Base-by-base conservation (phyloP, 1,140 invertebrate species). In the Melitaea cinxia region DNA sequence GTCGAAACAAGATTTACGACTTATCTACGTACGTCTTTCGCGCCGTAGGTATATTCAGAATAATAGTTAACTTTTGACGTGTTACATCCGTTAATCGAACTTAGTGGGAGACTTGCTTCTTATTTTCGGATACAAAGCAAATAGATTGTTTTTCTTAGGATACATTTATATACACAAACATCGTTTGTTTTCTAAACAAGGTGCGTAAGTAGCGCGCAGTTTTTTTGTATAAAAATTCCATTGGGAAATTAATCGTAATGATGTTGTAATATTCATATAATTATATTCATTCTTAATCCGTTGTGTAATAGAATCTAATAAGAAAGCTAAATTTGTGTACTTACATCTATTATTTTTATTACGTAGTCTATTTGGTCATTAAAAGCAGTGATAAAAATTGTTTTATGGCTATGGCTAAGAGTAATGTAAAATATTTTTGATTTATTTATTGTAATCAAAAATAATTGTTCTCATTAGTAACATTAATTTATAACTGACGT, bases 41-140 rank as follows among this genome's bases (percentile, higher is more conserved):
- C 62, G 57, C 37, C 54, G 23, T 42, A 55, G n/a, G n/a, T 35
- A 35, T 65, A 52, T 67, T 30, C 70, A 63, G 42, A 47, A 33
- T 82, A 82, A 82, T 77, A 78, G 79, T 86, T 80, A 80, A 80
- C 59, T 70, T n/a, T 59, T 42, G 70, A 76, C 77, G 75, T 79
- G 78, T 72, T 76, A 82, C 80, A 74, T 80, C 80, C 82, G 82
- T 76, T 82, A 77, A 71, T 67, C 58, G 45, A 28, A 45, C 54
- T 57, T 24, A 1, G 80, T 68, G 76, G 80, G 79, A 77, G 79
- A 45, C 57, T 47, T 55, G 17, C 12, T 42, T 33, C 30, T 9
- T 57, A 57, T 57, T 57, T 57, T 57, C 26, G 26, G 23, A 57
- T 14, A 45, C 35, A 6, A 17, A 57, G 14, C 4, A 6, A 19